Percentiles rank a stretch among this genome's conserved stretches.
Conservation (phyloP, 2,113 vertebrate genomes). For the Microtus oregoni region DNA sequence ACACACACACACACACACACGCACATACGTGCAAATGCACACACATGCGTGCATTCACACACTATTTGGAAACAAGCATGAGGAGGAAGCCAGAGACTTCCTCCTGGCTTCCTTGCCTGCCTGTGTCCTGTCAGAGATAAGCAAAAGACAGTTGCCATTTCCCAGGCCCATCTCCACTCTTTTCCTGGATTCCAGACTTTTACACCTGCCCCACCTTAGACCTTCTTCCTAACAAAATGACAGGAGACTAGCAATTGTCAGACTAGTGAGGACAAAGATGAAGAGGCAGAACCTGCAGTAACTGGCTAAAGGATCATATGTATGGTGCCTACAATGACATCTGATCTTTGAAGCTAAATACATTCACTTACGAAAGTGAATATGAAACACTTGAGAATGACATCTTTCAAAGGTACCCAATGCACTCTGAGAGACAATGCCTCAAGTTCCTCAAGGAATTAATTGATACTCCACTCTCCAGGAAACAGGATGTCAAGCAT, state of each 20-base stretch:
- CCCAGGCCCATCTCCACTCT: not conserved
- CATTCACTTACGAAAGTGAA: conserved; percentile 92
- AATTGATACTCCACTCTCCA: conserved; percentile 90
- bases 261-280: not conserved
- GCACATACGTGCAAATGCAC: too few species aligned
- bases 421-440: conserved; percentile 91
- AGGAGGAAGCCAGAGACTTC: not conserved
- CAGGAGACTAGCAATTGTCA: not conserved
- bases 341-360: conserved; percentile 92
- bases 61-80: not conserved
- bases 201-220: not conserved
- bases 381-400: conserved; percentile 93
- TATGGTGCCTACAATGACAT: conserved; percentile 91
- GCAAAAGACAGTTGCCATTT: not conserved
- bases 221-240: not conserved
- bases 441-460: conserved; percentile 91
- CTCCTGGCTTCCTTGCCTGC: not conserved
- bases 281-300: not conserved
- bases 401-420: conserved; percentile 91
- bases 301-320: conserved; percentile 90
- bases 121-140: conserved; percentile 27
- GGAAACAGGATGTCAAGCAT: conserved; percentile 92
- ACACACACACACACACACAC: not conserved
- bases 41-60: not conserved
- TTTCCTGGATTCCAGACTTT: conserved; percentile 69